A percentile compares a stretch with the other conserved stretches of the same genome.
phyloP scores from a whole-genome alignment of 2,888 invertebrate species.

The Abrostola tripartita region DNA sequence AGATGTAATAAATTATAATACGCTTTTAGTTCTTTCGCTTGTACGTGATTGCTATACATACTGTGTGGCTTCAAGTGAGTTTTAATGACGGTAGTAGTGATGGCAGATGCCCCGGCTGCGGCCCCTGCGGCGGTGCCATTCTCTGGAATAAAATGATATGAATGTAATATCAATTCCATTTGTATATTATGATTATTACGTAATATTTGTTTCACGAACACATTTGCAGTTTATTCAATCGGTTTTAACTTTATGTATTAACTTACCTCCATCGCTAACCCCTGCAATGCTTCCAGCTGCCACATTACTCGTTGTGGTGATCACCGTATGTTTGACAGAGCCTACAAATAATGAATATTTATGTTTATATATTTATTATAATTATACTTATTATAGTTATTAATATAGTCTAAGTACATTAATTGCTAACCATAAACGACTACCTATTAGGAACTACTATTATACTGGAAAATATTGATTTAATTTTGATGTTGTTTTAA shows the following conservation, averaged over 20 bases:
- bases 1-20: too few relatives aligned
- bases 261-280: neutral
- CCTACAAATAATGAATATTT: neutral
- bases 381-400: too few relatives aligned
- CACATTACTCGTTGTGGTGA: neutral
- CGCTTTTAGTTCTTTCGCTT: neutral
- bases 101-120: conserved; percentile 4
- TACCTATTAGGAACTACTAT: too few relatives aligned
- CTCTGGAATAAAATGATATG: neutral
- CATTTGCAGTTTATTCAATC: too few relatives aligned
- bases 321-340: neutral
- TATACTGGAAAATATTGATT: too few relatives aligned
- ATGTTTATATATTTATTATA: too few relatives aligned
- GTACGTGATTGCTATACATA: conserved; percentile 2
- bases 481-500: too few relatives aligned
- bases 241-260: neutral
- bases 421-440: too few relatives aligned
- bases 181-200: too few relatives aligned
- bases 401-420: too few relatives aligned
- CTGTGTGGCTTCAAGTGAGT: conserved; percentile 4
- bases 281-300: neutral
- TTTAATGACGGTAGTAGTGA: conserved; percentile 3
- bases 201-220: neutral
- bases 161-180: too few relatives aligned
- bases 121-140: conserved; percentile 5